Percentiles rank a stretch among this genome's conserved stretches.
Evolutionary conservation across 2,888 invertebrate species (phyloP).

Genomic region (Papilio protenor): DNA sequence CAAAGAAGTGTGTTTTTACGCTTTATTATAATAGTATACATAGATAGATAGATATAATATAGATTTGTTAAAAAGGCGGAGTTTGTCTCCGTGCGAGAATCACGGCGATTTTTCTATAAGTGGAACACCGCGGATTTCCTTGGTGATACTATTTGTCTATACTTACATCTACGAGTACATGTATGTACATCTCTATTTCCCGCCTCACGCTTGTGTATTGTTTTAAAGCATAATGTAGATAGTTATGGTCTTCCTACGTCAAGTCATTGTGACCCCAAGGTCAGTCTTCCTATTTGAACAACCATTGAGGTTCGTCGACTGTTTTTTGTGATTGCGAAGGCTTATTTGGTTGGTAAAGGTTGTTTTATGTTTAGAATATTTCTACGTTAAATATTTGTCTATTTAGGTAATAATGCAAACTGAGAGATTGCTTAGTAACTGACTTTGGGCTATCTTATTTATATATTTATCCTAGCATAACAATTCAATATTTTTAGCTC

Average conservation of each 20-base stretch:
- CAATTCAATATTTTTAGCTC: no score
- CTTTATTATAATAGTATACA: no score
- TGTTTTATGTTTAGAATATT: conserved; percentile 1
- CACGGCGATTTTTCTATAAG: no score
- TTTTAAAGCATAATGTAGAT: conserved; percentile 9
- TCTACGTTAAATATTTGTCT: not conserved
- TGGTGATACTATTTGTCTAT: not conserved
- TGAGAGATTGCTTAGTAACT: not conserved
- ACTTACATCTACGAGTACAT: not conserved
- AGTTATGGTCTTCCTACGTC: conserved; percentile 29
- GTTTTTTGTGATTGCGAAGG: conserved; percentile 6
- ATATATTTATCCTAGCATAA: not conserved
- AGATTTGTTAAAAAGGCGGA: no score
- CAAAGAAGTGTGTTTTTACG: no score
- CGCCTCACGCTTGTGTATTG: conserved; percentile 10
- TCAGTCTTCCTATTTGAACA: conserved; percentile 12
- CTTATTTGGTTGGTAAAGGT: not conserved
- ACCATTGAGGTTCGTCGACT: conserved; percentile 19
- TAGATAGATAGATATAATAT: no score
- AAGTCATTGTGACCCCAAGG: conserved; percentile 32
- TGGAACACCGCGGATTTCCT: not conserved
- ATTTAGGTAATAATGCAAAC: not conserved
- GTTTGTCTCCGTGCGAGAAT: no score
- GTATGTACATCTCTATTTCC: not conserved
- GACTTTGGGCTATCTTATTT: not conserved